phyloP scores from a whole-genome alignment of 2,797 vertebrate species.

The Chelon auratus region DNA sequence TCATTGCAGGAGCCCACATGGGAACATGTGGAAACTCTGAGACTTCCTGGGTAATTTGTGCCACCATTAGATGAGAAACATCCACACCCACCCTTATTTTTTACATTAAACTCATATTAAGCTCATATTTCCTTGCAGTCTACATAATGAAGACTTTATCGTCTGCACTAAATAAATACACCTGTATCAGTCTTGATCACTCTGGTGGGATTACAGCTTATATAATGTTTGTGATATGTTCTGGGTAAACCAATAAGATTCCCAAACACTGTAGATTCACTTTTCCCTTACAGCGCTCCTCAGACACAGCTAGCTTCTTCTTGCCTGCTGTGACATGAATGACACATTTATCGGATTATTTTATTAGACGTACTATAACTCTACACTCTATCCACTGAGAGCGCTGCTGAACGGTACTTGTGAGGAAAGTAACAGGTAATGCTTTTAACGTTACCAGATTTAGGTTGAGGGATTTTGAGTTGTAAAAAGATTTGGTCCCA shows the following conservation, averaged over 20 bases:
- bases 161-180: slow-evolving; percentile 66
- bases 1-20: slow-evolving; percentile 2
- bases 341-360: not conserved
- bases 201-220: slow-evolving; percentile 62
- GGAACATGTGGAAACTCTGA: slow-evolving; percentile 1
- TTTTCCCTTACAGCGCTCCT: not conserved
- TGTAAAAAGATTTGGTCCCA: slow-evolving; percentile 11
- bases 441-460: not conserved
- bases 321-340: not conserved
- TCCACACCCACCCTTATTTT: slow-evolving; percentile 8
- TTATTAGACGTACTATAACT: not conserved
- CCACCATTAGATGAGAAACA: slow-evolving; percentile 4
- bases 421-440: not conserved
- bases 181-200: slow-evolving; percentile 13
- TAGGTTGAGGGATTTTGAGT: not conserved
- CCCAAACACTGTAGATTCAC: slow-evolving; percentile 9
- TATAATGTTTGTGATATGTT: slow-evolving; percentile 54
- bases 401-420: not conserved
- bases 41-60: slow-evolving; percentile 13
- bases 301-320: not conserved
- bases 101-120: slow-evolving; percentile 23
- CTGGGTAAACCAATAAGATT: slow-evolving; percentile 7
- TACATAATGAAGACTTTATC: slow-evolving; percentile 27
- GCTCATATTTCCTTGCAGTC: slow-evolving; percentile 22
- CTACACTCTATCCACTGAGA: not conserved